Evolutionary conservation across 2,888 invertebrate species (phyloP).

Genomic region (Blomia tropicalis): DNA sequence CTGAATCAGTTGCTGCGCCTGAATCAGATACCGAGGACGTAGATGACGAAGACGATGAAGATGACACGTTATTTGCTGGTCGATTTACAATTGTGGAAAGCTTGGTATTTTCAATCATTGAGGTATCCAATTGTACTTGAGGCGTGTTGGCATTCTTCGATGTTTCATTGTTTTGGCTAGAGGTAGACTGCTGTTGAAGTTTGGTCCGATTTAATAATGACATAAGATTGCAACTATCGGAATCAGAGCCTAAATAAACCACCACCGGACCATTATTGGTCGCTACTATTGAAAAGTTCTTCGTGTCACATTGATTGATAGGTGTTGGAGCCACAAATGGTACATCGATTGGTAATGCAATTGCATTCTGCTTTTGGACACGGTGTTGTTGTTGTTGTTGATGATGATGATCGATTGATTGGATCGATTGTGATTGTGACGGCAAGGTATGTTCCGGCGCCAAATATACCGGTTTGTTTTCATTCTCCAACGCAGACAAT

Average conservation of each 20-base stretch:
- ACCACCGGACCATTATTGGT: neutral
- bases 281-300: neutral
- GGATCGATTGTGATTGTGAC: neutral
- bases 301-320: neutral
- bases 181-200: neutral
- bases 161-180: neutral
- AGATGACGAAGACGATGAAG: no score
- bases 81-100: neutral
- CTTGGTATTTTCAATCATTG: neutral
- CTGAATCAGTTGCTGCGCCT: slow-evolving; percentile 15
- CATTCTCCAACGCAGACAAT: neutral
- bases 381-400: neutral
- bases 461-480: neutral
- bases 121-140: neutral
- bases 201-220: neutral
- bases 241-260: neutral
- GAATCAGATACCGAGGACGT: neutral
- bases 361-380: slow-evolving; percentile 25
- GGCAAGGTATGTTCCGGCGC: neutral
- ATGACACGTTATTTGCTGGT: neutral
- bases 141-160: neutral
- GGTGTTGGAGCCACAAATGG: slow-evolving; percentile 20
- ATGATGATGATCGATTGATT: neutral
- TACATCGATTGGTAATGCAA: slow-evolving; percentile 27
- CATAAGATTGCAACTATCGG: no score